Conservation (phyloP, 2,888 invertebrate species). For the Biston stratarius region DNA sequence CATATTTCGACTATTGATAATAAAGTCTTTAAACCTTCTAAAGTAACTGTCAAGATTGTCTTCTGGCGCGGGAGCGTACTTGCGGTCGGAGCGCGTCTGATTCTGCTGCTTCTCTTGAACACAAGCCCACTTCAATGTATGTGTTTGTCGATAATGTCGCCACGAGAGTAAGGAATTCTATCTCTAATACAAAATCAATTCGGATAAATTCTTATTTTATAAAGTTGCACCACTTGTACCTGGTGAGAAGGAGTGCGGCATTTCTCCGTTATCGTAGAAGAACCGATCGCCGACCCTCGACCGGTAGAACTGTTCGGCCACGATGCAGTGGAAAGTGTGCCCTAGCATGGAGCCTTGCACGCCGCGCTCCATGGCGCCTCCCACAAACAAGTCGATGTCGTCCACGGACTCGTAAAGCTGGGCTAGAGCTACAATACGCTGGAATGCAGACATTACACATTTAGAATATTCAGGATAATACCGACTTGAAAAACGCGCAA, state of each 20-base stretch:
- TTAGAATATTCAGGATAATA: too few relatives aligned
- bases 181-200: too few relatives aligned
- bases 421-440: slow-evolving; percentile 89
- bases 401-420: slow-evolving; percentile 91
- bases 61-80: too few relatives aligned
- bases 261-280: slow-evolving; percentile 92
- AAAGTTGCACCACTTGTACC: slow-evolving; percentile 70
- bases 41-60: too few relatives aligned
- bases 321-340: slow-evolving; percentile 95
- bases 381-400: slow-evolving; percentile 95
- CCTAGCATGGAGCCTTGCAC: slow-evolving; percentile 93
- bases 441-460: slow-evolving; percentile 31
- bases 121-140: too few relatives aligned
- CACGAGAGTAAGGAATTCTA: too few relatives aligned
- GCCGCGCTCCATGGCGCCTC: slow-evolving; percentile 92
- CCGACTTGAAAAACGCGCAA: too few relatives aligned
- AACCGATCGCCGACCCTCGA: slow-evolving; percentile 94
- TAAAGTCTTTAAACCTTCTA: too few relatives aligned
- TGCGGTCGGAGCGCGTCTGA: too few relatives aligned
- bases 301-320: slow-evolving; percentile 95
- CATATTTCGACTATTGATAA: too few relatives aligned
- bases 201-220: background rate
- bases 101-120: too few relatives aligned
- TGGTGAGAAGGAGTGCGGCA: slow-evolving; percentile 88
- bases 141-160: too few relatives aligned